Evolutionary conservation across 1,140 invertebrate species (phyloP).

Genomic region (Lysiphlebus fabarum): DNA sequence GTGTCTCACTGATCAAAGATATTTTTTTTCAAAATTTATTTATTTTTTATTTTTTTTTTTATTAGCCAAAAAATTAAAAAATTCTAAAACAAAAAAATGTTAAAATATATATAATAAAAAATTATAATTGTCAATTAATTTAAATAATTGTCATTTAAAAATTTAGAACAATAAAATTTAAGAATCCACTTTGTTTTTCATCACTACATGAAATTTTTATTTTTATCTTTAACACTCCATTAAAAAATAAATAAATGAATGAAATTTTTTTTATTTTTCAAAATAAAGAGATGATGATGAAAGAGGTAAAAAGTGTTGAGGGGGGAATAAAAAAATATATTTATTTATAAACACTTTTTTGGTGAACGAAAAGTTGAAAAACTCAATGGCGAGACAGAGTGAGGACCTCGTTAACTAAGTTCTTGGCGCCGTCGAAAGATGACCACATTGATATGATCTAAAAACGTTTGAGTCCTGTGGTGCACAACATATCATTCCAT

Average conservation of each 20-base stretch:
- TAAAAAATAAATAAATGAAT: no score
- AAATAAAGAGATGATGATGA: no score
- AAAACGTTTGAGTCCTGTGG: slow-evolving; percentile 9
- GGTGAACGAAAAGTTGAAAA: slow-evolving; percentile 14
- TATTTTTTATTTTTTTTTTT: slow-evolving; percentile 11
- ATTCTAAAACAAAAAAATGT: not conserved
- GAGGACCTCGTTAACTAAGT: slow-evolving; percentile 40
- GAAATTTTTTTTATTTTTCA: no score
- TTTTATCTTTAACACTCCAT: no score
- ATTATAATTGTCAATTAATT: not conserved
- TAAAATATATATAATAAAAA: slow-evolving; percentile 1
- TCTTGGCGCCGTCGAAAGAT: slow-evolving; percentile 35
- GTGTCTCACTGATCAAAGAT: no score
- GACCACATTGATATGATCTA: slow-evolving; percentile 8
- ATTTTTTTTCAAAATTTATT: no score
- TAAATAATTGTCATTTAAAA: not conserved
- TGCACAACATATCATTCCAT: not conserved
- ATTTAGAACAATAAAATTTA: not conserved
- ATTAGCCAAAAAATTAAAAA: not conserved
- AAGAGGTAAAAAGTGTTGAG: no score
- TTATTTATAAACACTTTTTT: no score
- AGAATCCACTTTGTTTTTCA: not conserved
- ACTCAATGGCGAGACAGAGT: slow-evolving; percentile 39
- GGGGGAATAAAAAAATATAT: no score
- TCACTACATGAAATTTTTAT: not conserved